Base-by-base conservation (phyloP, 1,140 invertebrate species). In the Aphelinus certus region DNA sequence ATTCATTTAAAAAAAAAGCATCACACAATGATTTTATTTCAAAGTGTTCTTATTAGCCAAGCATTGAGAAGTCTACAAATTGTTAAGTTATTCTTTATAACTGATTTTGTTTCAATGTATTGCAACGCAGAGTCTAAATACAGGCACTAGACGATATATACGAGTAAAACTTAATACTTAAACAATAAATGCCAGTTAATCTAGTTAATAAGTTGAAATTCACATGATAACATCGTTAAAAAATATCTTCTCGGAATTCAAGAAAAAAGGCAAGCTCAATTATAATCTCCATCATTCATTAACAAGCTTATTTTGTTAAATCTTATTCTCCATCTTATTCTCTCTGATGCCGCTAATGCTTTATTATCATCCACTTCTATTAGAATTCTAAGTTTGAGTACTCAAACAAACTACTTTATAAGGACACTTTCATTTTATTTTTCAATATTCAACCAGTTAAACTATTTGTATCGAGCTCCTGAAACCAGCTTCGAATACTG, bases 121-220 rank as follows among this genome's bases (percentile, higher is more conserved):
- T 63, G 66, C 26, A 26, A 26, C 26, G 26, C 58, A 45, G 45
- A 63, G 63, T 56, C 60, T 68, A 69, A 57, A 26, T 69, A 76
- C 62, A 74, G 62, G 56, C 75, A 72, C 60, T 74, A 46, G 26
- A 26, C 26, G 26, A 26, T 69, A 53, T 77, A 76, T 65, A 51
- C 73, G 61, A 81, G 79, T 64, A 82, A 78, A 79, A 81, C 81
- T 80, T 83, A 83, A 76, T 47, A 80, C 47, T 81, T 83, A 83
- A 56, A 73, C 49, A 79, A 75, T 79, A 83, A 82, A 79, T 81
- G 75, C 80, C 61, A 75, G 75, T 83, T 82, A 82, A 82, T 80
- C 73, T 78, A 66, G 63, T 81, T 81, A 79, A 79, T 71, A n/a
- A 71, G 68, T 75, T 71, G 61, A 75, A 75, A 71, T 75, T 49